Base-by-base conservation (phyloP, 2,888 invertebrate species). In the Saturnia pavonia region DNA sequence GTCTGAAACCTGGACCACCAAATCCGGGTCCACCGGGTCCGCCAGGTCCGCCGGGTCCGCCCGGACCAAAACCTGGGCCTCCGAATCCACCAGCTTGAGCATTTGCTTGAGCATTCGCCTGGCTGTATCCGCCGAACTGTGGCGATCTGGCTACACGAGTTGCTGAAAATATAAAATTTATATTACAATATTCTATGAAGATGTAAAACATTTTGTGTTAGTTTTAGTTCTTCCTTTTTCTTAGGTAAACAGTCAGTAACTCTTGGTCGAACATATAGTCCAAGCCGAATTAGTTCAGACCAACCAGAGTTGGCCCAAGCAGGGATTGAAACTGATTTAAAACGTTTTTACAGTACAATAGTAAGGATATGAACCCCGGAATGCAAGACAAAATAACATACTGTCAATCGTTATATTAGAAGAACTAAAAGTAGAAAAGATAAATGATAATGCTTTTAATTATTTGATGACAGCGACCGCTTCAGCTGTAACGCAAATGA, bases 141-240 rank as follows among this genome's bases (percentile, higher is more conserved):
- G 87, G 86, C 0, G 85, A 83, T 54, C 84, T 77, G 0, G 66
- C 79, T 77, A 82, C 75, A 12, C 84, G 78, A n/a, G 72, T 72
- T 12, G 75, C 87, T 87, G 79, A 22, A 80, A 78, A 60, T n/a
- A 12, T 19, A 60, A 27, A 60, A 14, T 60, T 27, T 42, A 69
- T 72, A 57, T 45, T 54, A 65, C 43, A 69, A 65, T 68, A 71
- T 22, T 19, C 60, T 19, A 19, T 48, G 51, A 14, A 40, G 9
- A 57, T n/a, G 27, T 14, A 57, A 57, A 69, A 42, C 2, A n/a
- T 7, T 7, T 19, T 48, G 48, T 7, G 19, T 48, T 48, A 48
- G 19, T 19, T 6, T 48, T 6, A 2, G n/a, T 8, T 19, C 48
- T 48, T 19, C 8, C 16, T 48, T 19, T 19, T 48, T 48, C 19